Evolutionary conservation across 2,888 invertebrate genomes (phyloP).

Genomic region (Nymphalis polychloros): DNA sequence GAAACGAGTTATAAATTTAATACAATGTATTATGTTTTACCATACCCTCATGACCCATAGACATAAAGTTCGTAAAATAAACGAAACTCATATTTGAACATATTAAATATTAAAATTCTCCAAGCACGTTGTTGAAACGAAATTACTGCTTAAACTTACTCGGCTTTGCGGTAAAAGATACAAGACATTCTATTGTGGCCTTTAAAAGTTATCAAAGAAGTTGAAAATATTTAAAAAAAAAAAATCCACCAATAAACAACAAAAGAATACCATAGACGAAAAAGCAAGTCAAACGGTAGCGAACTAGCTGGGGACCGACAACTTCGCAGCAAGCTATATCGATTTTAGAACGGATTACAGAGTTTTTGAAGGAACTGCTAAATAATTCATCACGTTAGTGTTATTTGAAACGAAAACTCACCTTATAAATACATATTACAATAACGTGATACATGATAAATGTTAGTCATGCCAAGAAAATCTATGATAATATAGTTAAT

Average conservation of each 20-base stretch:
- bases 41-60: not conserved
- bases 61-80: not conserved
- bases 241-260: not conserved
- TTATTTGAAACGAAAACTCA: not conserved
- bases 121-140: not conserved
- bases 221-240: too few species aligned
- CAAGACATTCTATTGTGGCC: too few species aligned
- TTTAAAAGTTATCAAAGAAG: too few species aligned
- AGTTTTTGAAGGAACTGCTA: not conserved
- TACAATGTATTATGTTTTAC: too few species aligned
- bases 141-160: not conserved
- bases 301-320: not conserved
- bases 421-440: not conserved
- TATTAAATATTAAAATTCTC: conserved; percentile 1
- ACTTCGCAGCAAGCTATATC: conserved; percentile 5
- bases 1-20: too few species aligned
- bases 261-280: not conserved
- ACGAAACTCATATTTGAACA: not conserved
- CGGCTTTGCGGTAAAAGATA: not conserved
- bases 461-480: not conserved
- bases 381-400: not conserved
- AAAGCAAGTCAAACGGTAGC: not conserved
- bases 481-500: not conserved
- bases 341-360: conserved; percentile 5
- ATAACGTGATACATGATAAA: not conserved